These are phyloP conservation scores for Irena cyanogastra DNA, from an alignment of 2,113 vertebrate species.

Conservation along the genomic window DNA sequence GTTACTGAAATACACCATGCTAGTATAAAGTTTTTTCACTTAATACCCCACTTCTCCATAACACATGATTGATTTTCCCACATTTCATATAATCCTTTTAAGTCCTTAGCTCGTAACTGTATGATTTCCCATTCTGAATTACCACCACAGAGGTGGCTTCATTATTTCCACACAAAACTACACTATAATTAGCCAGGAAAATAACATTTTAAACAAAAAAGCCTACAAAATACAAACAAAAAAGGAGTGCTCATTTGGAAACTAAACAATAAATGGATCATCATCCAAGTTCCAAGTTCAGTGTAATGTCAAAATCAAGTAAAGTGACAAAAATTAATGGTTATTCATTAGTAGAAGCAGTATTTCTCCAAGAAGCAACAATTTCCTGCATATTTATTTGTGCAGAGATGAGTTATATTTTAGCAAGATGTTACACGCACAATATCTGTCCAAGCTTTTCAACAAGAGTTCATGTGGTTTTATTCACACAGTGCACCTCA, in stretches of 20 bases:
- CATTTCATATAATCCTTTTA: not conserved
- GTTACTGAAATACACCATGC: not conserved
- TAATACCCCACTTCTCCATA: not conserved
- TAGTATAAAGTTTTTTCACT: not conserved
- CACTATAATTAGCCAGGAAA: not conserved
- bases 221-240: not conserved
- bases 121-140: not conserved
- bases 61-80: rapidly evolving
- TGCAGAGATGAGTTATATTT: not conserved
- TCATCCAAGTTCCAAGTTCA: not conserved
- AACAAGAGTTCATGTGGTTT: not conserved
- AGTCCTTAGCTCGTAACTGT: not conserved
- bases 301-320: not conserved
- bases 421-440: not conserved
- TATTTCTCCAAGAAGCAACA: not conserved
- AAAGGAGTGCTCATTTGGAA: not conserved
- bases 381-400: not conserved
- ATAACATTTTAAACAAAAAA: not conserved
- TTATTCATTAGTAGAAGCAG: not conserved
- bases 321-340: not conserved
- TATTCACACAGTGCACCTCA: not conserved
- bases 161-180: not conserved
- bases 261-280: not conserved
- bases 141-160: not conserved
- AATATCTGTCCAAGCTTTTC: not conserved